Evolutionary conservation across 2,888 invertebrate genomes (phyloP), one percentile per base, ranked within the genome.

Genomic region (Apomyelois bistriatella): DNA sequence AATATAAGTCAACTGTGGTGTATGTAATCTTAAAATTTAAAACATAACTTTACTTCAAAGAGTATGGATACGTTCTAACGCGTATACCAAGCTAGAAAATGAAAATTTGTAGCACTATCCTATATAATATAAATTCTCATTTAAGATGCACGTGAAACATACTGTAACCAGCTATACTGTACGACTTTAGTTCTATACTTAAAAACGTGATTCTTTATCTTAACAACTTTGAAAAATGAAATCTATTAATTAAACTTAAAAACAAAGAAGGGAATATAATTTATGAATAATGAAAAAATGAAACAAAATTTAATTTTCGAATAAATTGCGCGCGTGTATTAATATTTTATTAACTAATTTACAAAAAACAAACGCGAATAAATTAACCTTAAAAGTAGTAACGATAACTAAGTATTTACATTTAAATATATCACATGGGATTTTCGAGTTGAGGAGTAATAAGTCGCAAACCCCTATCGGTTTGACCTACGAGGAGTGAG

Each of bases 241-340:
- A 9, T 6, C 1, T 4, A 32, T 22, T 22, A 22, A 22, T 22
- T 22, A 5, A 58, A 48, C 35, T 61, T 58, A 62, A 58, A 59
- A 59, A 59, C 58, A 58, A 60, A 59, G 70, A 75, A 65, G 65
- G 67, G 61, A 64, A 60, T 59, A 56, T 48, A 50, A 53, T 53
- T 42, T 53, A 53, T 38, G 58, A 60, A 57, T 38, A 53, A 58
- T 64, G 58, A 64, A 54, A 62, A 71, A 82, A 81, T 77, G 56
- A 81, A 80, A 79, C 74, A 68, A 82, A 72, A 54, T 53, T 10
- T 54, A 61, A 57, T 52, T 68, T 57, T 65, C 53, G 70, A 76
- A 74, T 79, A 77, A 75, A 74, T 78, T 79, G 76, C 77, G 79
- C 70, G 70, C 63, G 64, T 88, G 74, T 89, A 85, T 86, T 86